phyloP scores from a whole-genome alignment of 2,888 invertebrate species.

The Spilosoma lubricipeda region DNA sequence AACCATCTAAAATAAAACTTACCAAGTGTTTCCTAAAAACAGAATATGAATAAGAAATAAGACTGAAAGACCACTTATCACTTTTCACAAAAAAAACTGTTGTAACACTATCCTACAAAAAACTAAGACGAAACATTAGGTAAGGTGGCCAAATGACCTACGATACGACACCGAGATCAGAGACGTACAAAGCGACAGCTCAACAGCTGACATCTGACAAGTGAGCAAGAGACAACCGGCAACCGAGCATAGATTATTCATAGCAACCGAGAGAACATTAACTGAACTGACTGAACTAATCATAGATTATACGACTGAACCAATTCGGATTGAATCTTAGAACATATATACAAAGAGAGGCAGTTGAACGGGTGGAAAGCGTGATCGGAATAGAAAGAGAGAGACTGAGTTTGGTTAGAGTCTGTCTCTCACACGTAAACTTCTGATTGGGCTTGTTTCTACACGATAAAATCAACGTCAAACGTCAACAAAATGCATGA shows the following conservation, averaged over 20 bases:
- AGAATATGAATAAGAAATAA: not conserved
- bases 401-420: no score
- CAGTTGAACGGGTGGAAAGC: no score
- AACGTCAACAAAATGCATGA: not conserved
- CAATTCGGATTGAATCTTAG: not conserved
- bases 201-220: no score
- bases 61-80: not conserved
- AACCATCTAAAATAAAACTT: constrained; percentile 8
- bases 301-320: not conserved
- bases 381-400: no score
- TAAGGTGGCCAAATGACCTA: not conserved
- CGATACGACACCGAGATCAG: not conserved
- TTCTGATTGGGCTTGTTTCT: no score
- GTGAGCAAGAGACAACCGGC: no score
- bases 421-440: no score
- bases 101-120: not conserved
- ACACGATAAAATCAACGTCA: not conserved
- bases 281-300: not conserved
- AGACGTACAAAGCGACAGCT: no score
- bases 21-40: not conserved
- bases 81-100: not conserved
- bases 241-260: no score
- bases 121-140: no score
- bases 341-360: no score
- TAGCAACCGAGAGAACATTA: not conserved